A percentile compares a stretch with the other conserved stretches of the same genome.
These are phyloP conservation scores for Orthosia cruda DNA, from an alignment of 2,888 invertebrate genomes.

Conservation along the genomic window DNA sequence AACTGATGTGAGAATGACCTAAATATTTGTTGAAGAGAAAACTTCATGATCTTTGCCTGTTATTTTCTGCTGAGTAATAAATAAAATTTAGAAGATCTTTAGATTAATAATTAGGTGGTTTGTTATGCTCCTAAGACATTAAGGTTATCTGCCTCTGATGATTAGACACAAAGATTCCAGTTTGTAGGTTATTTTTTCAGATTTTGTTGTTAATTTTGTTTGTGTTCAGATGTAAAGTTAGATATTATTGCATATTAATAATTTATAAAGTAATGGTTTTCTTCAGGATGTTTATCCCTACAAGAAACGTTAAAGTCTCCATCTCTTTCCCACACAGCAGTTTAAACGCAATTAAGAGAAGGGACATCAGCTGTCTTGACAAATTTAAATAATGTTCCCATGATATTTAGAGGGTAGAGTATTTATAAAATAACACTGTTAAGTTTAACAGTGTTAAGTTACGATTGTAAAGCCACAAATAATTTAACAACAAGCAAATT, in stretches of 20 bases:
- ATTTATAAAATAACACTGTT: constrained; percentile 1
- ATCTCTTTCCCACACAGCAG: constrained; percentile 55
- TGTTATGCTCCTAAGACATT: constrained; percentile 12
- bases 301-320: constrained; percentile 24
- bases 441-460: not conserved
- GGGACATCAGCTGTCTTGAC: constrained; percentile 13
- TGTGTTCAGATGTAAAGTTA: not conserved
- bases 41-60: constrained; percentile 6
- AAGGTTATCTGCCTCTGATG: constrained; percentile 26
- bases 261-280: constrained; percentile 20
- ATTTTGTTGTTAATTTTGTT: constrained; percentile 31
- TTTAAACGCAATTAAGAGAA: constrained; percentile 30
- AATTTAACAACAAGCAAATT: constrained; percentile 28
- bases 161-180: constrained; percentile 23
- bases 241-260: constrained; percentile 13
- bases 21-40: constrained; percentile 32
- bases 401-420: constrained; percentile 31
- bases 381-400: constrained; percentile 34
- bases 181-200: constrained; percentile 51
- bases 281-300: constrained; percentile 42
- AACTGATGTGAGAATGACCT: constrained; percentile 47
- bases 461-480: not conserved
- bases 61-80: not conserved
- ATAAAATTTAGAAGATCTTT: not conserved
- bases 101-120: constrained; percentile 7